Evolutionary conservation across 2,888 invertebrate genomes (phyloP).

Genomic region (Pelosia muscerda): DNA sequence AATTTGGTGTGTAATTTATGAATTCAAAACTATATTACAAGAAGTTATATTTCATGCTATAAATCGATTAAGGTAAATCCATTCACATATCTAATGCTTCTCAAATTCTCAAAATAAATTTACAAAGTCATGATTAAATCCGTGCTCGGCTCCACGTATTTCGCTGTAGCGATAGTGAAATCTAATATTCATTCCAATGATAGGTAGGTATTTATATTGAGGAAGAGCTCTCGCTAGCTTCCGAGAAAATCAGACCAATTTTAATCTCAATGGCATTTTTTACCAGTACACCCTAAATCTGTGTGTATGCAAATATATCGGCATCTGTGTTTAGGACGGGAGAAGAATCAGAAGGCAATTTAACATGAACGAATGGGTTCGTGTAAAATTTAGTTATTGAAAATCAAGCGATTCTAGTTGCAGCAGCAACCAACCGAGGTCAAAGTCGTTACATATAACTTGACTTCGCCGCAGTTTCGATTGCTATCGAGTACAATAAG

Average conservation of each 20-base stretch:
- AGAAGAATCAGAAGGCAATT: not conserved
- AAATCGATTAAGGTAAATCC: not conserved
- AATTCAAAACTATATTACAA: no score
- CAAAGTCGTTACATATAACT: conserved; percentile 19
- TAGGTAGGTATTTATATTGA: conserved; percentile 75
- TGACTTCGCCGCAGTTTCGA: conserved; percentile 29
- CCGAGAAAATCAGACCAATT: conserved; percentile 59
- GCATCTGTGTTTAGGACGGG: not conserved
- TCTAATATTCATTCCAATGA: conserved; percentile 79
- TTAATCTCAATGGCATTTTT: conserved; percentile 59
- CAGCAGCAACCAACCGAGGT: not conserved
- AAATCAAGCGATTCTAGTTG: no score
- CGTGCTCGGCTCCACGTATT: conserved; percentile 55
- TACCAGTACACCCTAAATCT: conserved; percentile 33
- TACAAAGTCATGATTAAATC: not conserved
- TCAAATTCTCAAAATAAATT: not conserved
- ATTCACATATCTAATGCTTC: not conserved
- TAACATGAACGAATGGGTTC: not conserved
- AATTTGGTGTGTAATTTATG: not conserved
- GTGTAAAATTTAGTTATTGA: no score
- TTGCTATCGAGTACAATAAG: conserved; percentile 48
- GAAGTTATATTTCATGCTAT: not conserved
- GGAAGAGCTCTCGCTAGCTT: conserved; percentile 60
- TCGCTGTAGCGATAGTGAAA: conserved; percentile 70
- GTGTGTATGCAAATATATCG: not conserved